Evolutionary conservation across 2,113 vertebrate genomes (phyloP), one percentile per base, ranked within the genome.

Genomic region (Capreolus pygargus): DNA sequence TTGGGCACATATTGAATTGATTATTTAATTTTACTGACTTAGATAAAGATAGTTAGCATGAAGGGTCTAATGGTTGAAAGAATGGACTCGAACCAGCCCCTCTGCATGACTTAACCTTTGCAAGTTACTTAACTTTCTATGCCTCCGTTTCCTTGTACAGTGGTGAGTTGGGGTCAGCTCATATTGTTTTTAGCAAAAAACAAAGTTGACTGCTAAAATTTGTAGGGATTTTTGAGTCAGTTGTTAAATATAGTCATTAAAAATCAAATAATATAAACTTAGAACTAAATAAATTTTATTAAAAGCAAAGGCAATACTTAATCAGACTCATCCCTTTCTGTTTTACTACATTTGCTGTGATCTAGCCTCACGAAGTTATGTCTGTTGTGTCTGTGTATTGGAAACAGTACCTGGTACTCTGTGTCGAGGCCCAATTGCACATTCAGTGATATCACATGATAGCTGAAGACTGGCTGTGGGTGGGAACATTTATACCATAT

Each of bases 331-430:
- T 21, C 12, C 2, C 21, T 92, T 81, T 43, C 11, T 36, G 12
- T 86, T 96, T 93, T 13, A 23, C 23, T 84, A 2, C 33, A 30
- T 36, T 52, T 79, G n/a, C 57, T 23, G 1, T 39, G 39, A 23
- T 5, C 15, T 43, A 0, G 19, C 14, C 10, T 57, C 16, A 11
- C 36, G 86, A 47, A 14, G 33, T 30, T 21, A 4, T 28, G 39
- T 33, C 28, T 58, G 0, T n/a, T 1, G 2, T 28, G 6, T 4
- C 21, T 19, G 33, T 19, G 2, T 16, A 10, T 11, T 16, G 52
- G 81, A 39, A 52, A 17, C 7, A 0, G 0, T 1, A 3, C 0
- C 14, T n/a, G 30, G 28, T 2, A 0, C 19, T 55, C 28, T 12
- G 5, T 17, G 4, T 23, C 7, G 6, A 0, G 19, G 23, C 58